phyloP scores from a whole-genome alignment of 2,888 invertebrate genomes.

The Eristalis intricaria region DNA sequence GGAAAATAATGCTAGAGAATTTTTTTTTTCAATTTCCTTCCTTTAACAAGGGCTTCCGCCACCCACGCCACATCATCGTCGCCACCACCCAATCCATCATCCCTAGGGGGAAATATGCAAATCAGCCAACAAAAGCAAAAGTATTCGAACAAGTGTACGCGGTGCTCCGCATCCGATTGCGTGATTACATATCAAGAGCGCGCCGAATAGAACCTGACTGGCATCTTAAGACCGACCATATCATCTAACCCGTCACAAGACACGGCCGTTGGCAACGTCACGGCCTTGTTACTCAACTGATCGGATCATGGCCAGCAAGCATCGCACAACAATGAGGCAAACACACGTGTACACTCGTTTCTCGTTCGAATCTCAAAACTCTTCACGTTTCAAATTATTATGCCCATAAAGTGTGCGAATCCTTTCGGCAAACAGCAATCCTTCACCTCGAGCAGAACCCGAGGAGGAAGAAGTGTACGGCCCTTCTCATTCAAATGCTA shows the following conservation, averaged over 20 bases:
- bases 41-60: background rate
- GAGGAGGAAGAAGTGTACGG: background rate
- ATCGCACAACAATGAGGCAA: slow-evolving; percentile 9
- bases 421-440: slow-evolving; percentile 51
- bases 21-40: slow-evolving; percentile 29
- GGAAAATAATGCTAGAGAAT: background rate
- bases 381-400: slow-evolving; percentile 64
- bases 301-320: slow-evolving; percentile 42
- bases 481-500: background rate
- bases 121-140: slow-evolving; percentile 37
- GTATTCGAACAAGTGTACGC: slow-evolving; percentile 20
- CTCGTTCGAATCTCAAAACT: slow-evolving; percentile 34
- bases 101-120: slow-evolving; percentile 35
- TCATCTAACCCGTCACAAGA: background rate
- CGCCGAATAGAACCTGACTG: slow-evolving; percentile 42
- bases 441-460: slow-evolving; percentile 25
- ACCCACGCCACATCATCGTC: background rate
- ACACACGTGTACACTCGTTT: slow-evolving; percentile 6
- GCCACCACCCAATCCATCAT: slow-evolving; percentile 25
- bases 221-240: slow-evolving; percentile 34
- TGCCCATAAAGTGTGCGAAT: slow-evolving; percentile 41
- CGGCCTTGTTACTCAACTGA: background rate
- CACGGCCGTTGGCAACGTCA: background rate
- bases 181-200: slow-evolving; percentile 49
- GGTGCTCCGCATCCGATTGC: slow-evolving; percentile 43